Percentiles rank a stretch among this genome's conserved stretches.
These are phyloP conservation scores for Coendou prehensilis DNA, from an alignment of 2,797 vertebrate genomes.

Conservation along the genomic window DNA sequence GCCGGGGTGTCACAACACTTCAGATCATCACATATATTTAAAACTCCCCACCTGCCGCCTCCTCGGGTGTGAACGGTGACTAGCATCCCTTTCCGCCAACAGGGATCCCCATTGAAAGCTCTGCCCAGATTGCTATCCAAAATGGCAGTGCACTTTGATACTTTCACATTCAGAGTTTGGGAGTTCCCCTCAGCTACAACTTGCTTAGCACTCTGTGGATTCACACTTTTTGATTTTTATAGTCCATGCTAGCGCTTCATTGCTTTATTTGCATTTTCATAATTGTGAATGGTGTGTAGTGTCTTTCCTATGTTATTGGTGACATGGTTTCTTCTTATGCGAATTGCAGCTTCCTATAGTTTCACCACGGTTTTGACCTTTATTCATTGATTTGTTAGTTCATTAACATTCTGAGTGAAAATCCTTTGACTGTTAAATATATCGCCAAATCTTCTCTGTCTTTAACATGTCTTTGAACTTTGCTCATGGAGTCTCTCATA, in stretches of 20 bases:
- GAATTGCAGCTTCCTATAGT: not conserved
- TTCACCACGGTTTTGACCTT: constrained; percentile 45
- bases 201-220: not conserved
- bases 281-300: not conserved
- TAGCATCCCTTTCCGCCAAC: not conserved
- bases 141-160: not conserved
- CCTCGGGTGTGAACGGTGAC: not conserved
- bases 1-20: not conserved
- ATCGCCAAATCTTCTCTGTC: not conserved
- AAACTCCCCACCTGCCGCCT: not conserved
- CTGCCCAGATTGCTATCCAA: not conserved
- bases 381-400: constrained; percentile 49
- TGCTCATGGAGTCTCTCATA: not conserved
- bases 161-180: not conserved
- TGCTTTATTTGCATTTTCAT: not conserved
- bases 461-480: constrained; percentile 6
- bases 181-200: not conserved
- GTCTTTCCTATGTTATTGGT: not conserved
- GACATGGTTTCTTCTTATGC: not conserved
- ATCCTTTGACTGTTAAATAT: not conserved
- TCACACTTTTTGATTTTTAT: not conserved
- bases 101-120: no score
- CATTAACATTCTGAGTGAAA: constrained; percentile 61
- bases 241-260: not conserved
- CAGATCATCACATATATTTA: not conserved